Percentiles rank a stretch among this genome's conserved stretches.
Conservation (phyloP, 2,113 vertebrate genomes). For the Loxodonta africana region DNA sequence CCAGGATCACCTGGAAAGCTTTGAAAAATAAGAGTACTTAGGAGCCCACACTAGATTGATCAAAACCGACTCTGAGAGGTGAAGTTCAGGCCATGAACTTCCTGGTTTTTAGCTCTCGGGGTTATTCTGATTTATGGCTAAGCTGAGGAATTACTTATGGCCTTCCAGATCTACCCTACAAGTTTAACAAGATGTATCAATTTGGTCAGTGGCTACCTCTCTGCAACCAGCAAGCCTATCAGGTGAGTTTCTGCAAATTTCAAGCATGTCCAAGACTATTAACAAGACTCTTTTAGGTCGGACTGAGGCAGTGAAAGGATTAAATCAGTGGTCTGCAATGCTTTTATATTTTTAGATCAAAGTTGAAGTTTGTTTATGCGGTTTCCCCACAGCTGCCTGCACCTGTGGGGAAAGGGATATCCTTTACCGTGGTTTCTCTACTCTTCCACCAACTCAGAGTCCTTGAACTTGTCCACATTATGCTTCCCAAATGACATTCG, state of each 20-base stretch:
- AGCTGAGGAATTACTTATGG: neutral
- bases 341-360: slow-evolving; percentile 40
- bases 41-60: neutral
- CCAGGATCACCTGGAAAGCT: neutral
- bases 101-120: neutral
- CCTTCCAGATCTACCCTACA: neutral
- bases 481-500: slow-evolving; percentile 3
- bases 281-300: neutral
- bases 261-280: neutral
- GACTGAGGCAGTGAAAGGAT: neutral
- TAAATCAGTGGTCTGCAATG: neutral
- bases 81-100: neutral
- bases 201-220: neutral
- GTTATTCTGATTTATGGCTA: slow-evolving; percentile 18
- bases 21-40: neutral
- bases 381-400: slow-evolving; percentile 3
- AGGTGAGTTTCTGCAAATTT: neutral
- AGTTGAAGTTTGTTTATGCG: slow-evolving; percentile 20
- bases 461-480: neutral
- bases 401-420: slow-evolving; percentile 16
- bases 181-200: neutral
- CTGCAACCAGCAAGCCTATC: neutral
- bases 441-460: slow-evolving; percentile 15
- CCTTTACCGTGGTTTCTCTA: neutral
- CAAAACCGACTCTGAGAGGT: neutral